These are phyloP conservation scores for Alca torda DNA, from an alignment of 2,797 vertebrate species.

Conservation along the genomic window DNA sequence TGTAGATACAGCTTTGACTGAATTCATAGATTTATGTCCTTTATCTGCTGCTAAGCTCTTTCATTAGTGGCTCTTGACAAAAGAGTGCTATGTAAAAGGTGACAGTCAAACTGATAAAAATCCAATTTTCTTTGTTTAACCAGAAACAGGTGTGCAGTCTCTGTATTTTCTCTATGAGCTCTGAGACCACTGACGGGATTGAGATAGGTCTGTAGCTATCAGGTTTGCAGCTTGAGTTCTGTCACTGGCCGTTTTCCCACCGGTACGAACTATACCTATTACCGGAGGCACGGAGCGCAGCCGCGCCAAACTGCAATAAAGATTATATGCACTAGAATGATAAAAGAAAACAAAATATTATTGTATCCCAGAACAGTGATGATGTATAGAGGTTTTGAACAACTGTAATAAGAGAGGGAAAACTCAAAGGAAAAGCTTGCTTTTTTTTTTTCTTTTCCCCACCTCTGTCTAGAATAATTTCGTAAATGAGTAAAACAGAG, in stretches of 20 bases:
- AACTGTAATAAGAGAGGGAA: background rate
- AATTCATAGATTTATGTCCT: background rate
- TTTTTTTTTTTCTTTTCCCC: background rate
- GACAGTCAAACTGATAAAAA: constrained; percentile 17
- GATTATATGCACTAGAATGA: background rate
- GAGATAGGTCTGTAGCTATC: background rate
- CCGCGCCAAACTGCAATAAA: background rate
- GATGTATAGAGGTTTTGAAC: background rate
- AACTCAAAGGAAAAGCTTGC: background rate
- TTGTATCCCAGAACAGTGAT: background rate
- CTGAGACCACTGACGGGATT: background rate
- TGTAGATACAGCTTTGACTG: constrained; percentile 19
- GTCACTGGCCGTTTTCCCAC: background rate
- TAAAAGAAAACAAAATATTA: background rate
- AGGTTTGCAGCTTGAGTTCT: background rate
- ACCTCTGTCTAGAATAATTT: background rate
- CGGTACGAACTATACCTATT: background rate
- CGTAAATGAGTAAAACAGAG: background rate
- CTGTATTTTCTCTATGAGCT: background rate
- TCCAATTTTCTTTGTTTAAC: constrained; percentile 32
- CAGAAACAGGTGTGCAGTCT: background rate
- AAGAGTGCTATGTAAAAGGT: background rate
- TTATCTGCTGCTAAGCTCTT: constrained; percentile 19
- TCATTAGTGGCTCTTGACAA: constrained; percentile 36
- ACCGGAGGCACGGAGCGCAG: background rate